Percentiles rank a stretch among this genome's conserved stretches.
Conservation (phyloP, 2,113 vertebrate genomes). For the Aviceda subcristata region DNA sequence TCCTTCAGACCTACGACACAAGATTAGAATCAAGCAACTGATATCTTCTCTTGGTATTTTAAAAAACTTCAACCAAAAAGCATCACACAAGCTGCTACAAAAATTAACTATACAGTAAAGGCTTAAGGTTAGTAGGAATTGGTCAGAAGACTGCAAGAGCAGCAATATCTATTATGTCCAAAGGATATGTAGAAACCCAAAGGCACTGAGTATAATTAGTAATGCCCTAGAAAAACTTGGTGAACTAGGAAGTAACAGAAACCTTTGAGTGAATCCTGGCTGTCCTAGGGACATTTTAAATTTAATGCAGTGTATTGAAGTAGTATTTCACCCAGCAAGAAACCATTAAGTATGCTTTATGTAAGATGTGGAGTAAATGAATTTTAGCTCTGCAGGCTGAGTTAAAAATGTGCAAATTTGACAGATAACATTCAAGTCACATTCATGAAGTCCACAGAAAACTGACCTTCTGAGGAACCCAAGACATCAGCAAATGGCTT, state of each 20-base stretch:
- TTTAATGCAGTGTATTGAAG: not conserved
- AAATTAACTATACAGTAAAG: not conserved
- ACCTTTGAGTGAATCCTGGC: not conserved
- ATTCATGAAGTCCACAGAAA: not conserved
- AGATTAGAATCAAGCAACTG: not conserved
- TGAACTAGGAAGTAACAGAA: not conserved
- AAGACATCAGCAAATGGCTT: not conserved
- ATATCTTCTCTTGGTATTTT: not conserved
- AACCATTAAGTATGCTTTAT: not conserved
- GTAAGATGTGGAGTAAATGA: not conserved
- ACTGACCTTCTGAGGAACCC: not conserved
- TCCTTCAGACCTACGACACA: not conserved
- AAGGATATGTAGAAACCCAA: not conserved
- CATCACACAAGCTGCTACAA: not conserved
- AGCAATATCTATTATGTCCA: not conserved
- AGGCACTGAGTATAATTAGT: not conserved
- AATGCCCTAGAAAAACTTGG: not conserved
- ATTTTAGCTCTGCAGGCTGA: not conserved
- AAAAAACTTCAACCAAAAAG: not conserved
- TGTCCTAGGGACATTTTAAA: not conserved
- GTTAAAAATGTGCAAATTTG: not conserved
- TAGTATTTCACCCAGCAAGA: not conserved
- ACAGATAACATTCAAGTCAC: not conserved
- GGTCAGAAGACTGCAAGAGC: not conserved
- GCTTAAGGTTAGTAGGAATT: not conserved